Conservation (phyloP, 2,113 vertebrate species). For the Myrmecobius fasciatus region DNA sequence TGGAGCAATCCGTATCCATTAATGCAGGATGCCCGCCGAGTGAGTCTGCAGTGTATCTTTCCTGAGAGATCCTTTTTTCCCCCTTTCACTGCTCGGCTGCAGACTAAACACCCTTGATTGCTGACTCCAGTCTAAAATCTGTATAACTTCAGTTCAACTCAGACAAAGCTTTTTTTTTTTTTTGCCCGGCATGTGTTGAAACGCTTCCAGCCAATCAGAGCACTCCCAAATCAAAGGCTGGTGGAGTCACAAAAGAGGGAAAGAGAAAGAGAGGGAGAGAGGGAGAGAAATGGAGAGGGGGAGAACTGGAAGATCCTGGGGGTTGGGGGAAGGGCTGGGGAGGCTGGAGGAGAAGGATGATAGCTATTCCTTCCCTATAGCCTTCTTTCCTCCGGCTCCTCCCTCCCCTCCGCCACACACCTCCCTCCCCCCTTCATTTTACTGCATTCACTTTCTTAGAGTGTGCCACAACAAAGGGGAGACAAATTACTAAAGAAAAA, state of each 20-base stretch:
- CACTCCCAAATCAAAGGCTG: constrained; percentile 83
- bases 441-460: constrained; percentile 75
- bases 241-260: constrained; percentile 79
- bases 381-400: background rate
- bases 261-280: background rate
- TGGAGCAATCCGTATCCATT: constrained; percentile 63
- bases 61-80: background rate
- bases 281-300: background rate
- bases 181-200: constrained; percentile 85
- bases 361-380: background rate
- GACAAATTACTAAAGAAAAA: constrained; percentile 80
- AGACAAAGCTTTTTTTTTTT: constrained; percentile 83
- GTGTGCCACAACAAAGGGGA: constrained; percentile 85
- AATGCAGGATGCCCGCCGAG: constrained; percentile 45
- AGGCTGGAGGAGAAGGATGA: background rate
- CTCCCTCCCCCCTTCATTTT: background rate
- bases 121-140: constrained; percentile 84
- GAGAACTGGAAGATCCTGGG: background rate
- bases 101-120: constrained; percentile 84
- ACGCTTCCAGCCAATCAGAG: constrained; percentile 86
- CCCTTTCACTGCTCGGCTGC: constrained; percentile 76
- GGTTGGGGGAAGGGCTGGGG: background rate
- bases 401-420: background rate
- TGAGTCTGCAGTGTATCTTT: constrained; percentile 48
- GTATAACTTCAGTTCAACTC: constrained; percentile 87